Evolutionary conservation across 2,888 invertebrate genomes (phyloP).

Genomic region (Chrysotoxum bicinctum): DNA sequence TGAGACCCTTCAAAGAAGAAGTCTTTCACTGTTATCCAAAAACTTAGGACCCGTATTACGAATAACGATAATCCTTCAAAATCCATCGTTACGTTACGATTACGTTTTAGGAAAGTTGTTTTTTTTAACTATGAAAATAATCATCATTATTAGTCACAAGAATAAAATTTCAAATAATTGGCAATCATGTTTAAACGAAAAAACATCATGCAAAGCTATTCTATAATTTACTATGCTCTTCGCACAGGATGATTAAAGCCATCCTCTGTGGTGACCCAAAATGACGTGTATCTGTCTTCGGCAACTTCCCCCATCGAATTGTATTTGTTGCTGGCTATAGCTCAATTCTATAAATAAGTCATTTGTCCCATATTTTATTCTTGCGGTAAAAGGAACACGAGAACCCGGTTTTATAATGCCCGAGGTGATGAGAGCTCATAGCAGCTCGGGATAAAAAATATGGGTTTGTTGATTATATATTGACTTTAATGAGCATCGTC

Average conservation of each 20-base stretch:
- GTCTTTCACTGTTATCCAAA: too few relatives aligned
- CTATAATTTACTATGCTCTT: constrained; percentile 49
- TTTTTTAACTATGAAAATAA: too few relatives aligned
- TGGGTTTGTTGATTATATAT: constrained; percentile 57
- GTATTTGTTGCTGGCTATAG: too few relatives aligned
- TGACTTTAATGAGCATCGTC: constrained; percentile 61
- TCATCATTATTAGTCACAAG: too few relatives aligned
- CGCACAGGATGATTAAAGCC: constrained; percentile 17
- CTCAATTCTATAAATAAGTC: constrained; percentile 66
- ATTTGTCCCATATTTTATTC: constrained; percentile 69
- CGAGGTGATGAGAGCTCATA: background rate
- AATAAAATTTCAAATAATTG: background rate
- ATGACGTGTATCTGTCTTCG: constrained; percentile 21
- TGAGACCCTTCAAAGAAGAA: too few relatives aligned
- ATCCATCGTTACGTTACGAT: too few relatives aligned
- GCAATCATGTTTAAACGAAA: background rate
- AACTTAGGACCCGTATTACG: too few relatives aligned
- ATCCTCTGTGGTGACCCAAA: constrained; percentile 46
- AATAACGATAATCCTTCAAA: too few relatives aligned
- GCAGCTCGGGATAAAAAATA: constrained; percentile 11
- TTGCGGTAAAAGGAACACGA: constrained; percentile 25
- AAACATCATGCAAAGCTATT: constrained; percentile 27
- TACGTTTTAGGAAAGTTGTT: too few relatives aligned
- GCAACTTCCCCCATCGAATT: background rate
- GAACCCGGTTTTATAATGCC: constrained; percentile 4